Percentiles rank a stretch among this genome's conserved stretches.
phyloP scores from a whole-genome alignment of 2,888 invertebrate species.

The Cenopis cana region DNA sequence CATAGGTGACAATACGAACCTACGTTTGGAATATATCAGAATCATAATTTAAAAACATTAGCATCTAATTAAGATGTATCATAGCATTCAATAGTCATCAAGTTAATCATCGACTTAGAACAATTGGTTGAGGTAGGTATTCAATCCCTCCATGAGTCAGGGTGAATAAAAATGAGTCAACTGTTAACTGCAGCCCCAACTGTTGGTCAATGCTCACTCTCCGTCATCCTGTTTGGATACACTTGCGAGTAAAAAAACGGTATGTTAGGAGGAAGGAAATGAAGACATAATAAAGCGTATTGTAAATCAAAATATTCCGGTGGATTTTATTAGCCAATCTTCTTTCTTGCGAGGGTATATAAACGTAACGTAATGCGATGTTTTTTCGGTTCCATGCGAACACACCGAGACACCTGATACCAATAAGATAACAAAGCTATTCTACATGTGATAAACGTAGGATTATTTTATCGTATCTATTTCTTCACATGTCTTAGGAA shows the following conservation, averaged over 20 bases:
- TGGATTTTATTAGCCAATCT: too few relatives aligned
- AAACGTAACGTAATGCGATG: too few relatives aligned
- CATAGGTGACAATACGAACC: background rate
- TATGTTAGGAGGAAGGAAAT: too few relatives aligned
- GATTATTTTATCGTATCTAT: too few relatives aligned
- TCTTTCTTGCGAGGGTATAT: too few relatives aligned
- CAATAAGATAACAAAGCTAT: too few relatives aligned
- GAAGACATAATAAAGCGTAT: too few relatives aligned
- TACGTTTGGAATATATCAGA: constrained; percentile 1
- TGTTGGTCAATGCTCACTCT: constrained; percentile 46
- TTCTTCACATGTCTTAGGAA: too few relatives aligned
- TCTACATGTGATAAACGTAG: too few relatives aligned
- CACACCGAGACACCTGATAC: too few relatives aligned
- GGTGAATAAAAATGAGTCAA: constrained; percentile 56
- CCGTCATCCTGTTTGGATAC: constrained; percentile 50
- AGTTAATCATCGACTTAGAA: constrained; percentile 63
- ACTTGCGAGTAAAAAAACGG: background rate
- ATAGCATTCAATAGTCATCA: constrained; percentile 56
- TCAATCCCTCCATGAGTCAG: constrained; percentile 62
- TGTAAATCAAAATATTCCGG: too few relatives aligned
- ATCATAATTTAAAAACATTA: constrained; percentile 11
- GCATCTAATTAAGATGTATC: constrained; percentile 38
- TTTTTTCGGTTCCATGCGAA: too few relatives aligned
- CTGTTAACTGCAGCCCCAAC: constrained; percentile 48
- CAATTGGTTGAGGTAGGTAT: constrained; percentile 48